Percentiles rank a stretch among this genome's conserved stretches.
phyloP scores from a whole-genome alignment of 2,797 vertebrate species.

The Phoeniculus purpureus region DNA sequence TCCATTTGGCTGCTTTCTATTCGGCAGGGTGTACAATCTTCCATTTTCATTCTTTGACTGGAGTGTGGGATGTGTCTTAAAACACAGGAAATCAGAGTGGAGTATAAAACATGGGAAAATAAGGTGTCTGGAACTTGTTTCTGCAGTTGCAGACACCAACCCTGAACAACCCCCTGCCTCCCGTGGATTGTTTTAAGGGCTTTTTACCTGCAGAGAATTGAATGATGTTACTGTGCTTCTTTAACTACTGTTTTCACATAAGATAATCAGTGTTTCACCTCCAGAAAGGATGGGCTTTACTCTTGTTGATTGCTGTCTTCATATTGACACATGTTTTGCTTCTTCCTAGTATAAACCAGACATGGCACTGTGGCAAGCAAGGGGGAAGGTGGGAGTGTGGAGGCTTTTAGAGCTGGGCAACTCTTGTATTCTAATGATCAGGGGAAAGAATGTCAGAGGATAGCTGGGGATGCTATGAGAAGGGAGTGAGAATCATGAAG shows the following conservation, averaged over 20 bases:
- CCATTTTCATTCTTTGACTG: not conserved
- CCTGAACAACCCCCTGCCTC: not conserved
- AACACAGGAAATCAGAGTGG: not conserved
- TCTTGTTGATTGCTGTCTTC: not conserved
- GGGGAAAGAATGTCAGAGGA: not conserved
- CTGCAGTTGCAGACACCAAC: not conserved
- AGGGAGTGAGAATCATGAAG: not conserved
- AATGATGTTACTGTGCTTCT: not conserved
- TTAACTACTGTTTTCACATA: not conserved
- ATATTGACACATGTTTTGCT: not conserved
- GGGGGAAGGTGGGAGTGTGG: not conserved
- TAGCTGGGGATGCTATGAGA: not conserved
- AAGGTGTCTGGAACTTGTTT: not conserved
- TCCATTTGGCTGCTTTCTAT: constrained; percentile 35
- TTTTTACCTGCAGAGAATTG: not conserved
- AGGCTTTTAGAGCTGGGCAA: not conserved
- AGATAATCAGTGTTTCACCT: not conserved
- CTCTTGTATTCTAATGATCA: not conserved
- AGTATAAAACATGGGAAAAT: constrained; percentile 31
- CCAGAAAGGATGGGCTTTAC: not conserved
- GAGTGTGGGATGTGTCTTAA: constrained; percentile 19
- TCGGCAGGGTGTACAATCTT: constrained; percentile 8
- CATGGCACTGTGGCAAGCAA: fast-evolving
- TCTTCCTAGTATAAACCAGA: not conserved
- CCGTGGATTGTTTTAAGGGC: not conserved